Evolutionary conservation across 2,113 vertebrate genomes (phyloP).

Genomic region (Perccottus glenii): DNA sequence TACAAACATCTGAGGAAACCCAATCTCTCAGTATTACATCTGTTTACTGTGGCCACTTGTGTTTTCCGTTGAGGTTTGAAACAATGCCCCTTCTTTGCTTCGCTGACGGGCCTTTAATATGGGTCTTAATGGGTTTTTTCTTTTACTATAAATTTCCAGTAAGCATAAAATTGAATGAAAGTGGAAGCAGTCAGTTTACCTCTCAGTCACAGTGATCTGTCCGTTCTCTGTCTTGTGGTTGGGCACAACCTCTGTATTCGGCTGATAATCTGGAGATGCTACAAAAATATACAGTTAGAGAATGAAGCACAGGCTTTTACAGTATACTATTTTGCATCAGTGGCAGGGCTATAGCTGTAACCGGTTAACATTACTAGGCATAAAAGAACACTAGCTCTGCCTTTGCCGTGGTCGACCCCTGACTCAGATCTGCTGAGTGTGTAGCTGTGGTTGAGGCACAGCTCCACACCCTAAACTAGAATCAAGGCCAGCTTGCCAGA

Average conservation of each 20-base stretch:
- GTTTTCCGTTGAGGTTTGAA: conserved; percentile 49
- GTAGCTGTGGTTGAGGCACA: conserved; percentile 33
- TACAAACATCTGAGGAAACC: conserved; percentile 23
- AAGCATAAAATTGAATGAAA: neutral
- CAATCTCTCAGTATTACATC: conserved; percentile 6
- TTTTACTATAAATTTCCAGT: conserved; percentile 3
- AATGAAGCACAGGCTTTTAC: neutral
- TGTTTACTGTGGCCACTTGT: conserved; percentile 26
- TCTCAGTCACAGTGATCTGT: conserved; percentile 60
- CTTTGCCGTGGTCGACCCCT: neutral
- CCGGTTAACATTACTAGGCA: neutral
- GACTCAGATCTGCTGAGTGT: conserved; percentile 13
- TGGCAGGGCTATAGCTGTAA: neutral
- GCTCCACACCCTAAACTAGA: conserved; percentile 37
- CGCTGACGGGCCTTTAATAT: neutral
- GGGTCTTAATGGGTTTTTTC: conserved; percentile 3
- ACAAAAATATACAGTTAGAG: conserved; percentile 13
- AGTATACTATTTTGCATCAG: neutral
- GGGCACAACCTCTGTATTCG: conserved; percentile 53
- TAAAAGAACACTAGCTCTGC: neutral
- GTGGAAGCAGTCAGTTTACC: conserved; percentile 48
- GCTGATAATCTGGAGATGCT: conserved; percentile 55
- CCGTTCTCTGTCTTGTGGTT: conserved; percentile 66
- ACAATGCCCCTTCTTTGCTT: neutral
- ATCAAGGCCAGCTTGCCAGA: conserved; percentile 21